These are phyloP conservation scores for Agrochola lychnidis DNA, from an alignment of 2,888 invertebrate species.

Conservation along the genomic window DNA sequence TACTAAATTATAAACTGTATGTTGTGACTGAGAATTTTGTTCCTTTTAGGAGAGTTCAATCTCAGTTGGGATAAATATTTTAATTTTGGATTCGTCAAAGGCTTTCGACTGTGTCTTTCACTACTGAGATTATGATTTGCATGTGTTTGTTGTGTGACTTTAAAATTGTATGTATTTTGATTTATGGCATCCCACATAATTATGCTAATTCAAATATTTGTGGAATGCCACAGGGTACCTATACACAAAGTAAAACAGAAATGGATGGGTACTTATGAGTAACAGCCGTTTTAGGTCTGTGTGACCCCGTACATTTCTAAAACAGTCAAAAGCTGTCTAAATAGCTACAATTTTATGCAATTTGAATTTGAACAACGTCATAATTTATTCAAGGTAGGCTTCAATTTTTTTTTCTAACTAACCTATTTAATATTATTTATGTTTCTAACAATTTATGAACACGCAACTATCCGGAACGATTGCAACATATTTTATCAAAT, in stretches of 20 bases:
- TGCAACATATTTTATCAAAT: constrained; percentile 51
- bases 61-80: not conserved
- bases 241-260: no score
- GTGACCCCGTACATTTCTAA: not conserved
- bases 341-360: not conserved
- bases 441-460: constrained; percentile 37
- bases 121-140: not conserved
- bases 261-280: no score
- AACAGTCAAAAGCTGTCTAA: not conserved
- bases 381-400: constrained; percentile 22
- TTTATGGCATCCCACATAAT: no score
- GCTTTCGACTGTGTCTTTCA: constrained; percentile 5
- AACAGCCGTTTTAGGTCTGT: not conserved
- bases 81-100: constrained; percentile 3
- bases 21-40: not conserved
- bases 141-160: not conserved
- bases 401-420: not conserved
- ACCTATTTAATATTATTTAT: not conserved
- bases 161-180: no score
- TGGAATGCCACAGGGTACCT: no score
- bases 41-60: not conserved
- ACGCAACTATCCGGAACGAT: constrained; percentile 52
- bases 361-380: not conserved
- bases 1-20: not conserved
- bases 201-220: no score